These are phyloP conservation scores for Mesembrinibis cayennensis DNA, from an alignment of 2,113 vertebrate species.

Conservation along the genomic window DNA sequence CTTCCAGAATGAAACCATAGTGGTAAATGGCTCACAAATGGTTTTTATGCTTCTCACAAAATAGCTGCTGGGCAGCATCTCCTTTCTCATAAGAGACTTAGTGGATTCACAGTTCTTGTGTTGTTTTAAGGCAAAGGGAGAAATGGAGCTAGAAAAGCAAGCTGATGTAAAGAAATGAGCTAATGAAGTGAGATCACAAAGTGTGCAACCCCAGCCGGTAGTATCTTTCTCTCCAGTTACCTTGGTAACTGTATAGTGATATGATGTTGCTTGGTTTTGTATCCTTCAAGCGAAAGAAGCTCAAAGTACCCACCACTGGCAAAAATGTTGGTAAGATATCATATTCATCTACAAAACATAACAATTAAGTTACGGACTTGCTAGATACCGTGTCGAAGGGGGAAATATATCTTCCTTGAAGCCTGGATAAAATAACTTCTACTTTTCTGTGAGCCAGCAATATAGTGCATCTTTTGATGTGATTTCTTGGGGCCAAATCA, in stretches of 20 bases:
- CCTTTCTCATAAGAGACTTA: neutral
- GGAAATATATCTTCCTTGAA: neutral
- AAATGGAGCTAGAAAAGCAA: neutral
- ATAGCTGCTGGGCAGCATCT: neutral
- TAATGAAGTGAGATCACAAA: slow-evolving; percentile 68
- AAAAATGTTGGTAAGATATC: slow-evolving; percentile 38
- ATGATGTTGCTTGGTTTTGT: slow-evolving; percentile 47
- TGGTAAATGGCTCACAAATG: fast-evolving
- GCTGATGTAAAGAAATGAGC: slow-evolving; percentile 50
- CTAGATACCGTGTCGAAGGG: neutral
- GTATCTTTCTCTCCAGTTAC: slow-evolving; percentile 64
- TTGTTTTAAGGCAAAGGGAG: neutral
- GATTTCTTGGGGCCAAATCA: slow-evolving; percentile 47
- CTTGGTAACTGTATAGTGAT: slow-evolving; percentile 65
- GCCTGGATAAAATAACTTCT: slow-evolving; percentile 12
- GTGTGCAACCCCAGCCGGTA: slow-evolving; percentile 43
- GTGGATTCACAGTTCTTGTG: neutral
- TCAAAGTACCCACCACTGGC: slow-evolving; percentile 43
- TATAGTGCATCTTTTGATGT: slow-evolving; percentile 27
- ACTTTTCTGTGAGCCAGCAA: slow-evolving; percentile 3
- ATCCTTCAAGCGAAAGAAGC: slow-evolving; percentile 38
- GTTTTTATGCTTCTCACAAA: neutral
- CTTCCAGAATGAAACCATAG: neutral
- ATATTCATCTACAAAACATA: neutral
- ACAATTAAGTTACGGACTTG: slow-evolving; percentile 5